phyloP scores from a whole-genome alignment of 2,113 vertebrate species.

The Mustela lutreola region DNA sequence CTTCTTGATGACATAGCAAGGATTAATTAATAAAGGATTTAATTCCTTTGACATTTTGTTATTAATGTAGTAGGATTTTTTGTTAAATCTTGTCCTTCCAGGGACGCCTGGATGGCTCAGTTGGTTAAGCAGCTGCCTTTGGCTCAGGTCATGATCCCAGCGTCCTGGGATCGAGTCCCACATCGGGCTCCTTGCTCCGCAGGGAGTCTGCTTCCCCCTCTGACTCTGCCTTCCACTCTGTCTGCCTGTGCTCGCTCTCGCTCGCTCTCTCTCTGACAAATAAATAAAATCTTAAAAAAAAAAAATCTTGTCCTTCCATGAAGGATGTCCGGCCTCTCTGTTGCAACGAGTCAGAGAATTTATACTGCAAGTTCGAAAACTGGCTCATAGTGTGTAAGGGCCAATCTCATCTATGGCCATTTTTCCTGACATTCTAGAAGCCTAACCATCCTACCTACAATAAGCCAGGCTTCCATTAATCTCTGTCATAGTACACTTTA shows the following conservation, averaged over 20 bases:
- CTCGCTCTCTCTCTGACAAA: no score
- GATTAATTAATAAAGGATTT: not conserved
- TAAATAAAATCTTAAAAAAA: no score
- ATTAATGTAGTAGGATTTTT: not conserved
- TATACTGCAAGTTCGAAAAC: not conserved
- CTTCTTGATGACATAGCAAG: not conserved
- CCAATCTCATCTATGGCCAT: not conserved
- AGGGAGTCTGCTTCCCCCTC: no score
- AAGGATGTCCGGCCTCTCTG: not conserved
- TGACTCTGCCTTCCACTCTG: no score
- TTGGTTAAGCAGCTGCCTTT: no score
- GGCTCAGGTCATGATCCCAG: no score
- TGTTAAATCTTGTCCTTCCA: not conserved
- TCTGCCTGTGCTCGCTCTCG: no score
- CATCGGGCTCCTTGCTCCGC: no score
- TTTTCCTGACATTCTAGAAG: slow-evolving; percentile 11
- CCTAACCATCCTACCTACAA: not conserved
- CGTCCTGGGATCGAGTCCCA: no score
- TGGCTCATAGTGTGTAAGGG: not conserved
- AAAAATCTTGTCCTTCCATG: not conserved
- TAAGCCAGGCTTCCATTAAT: not conserved
- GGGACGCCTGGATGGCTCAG: no score
- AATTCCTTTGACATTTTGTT: slow-evolving; percentile 46
- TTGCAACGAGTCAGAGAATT: not conserved
- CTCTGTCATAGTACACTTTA: not conserved